Base-by-base conservation (phyloP, 2,888 invertebrate genomes). In the Halocaridina rubra region DNA sequence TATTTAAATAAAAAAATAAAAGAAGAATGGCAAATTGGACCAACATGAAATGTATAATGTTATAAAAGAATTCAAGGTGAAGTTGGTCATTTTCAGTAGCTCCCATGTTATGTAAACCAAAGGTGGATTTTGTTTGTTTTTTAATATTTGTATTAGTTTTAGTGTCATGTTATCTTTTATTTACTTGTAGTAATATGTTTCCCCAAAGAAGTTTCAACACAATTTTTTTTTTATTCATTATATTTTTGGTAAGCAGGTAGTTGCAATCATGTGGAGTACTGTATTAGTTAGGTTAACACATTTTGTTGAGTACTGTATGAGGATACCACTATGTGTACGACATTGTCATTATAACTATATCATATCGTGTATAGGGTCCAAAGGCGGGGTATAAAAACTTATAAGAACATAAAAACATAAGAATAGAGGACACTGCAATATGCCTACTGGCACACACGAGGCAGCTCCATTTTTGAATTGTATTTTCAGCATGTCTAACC, bases 291-390 rank as follows among this genome's bases (percentile, higher is more conserved):
- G 76, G 76, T 59, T 77, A 77, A 57, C 76, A 77, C 76, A 77
- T 77, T 77, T 77, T 77, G 76, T 77, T 77, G 61, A 77, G 76
- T 72, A 59, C 57, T 72, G 71, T 69, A 71, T 80, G 80, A 80
- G 80, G 80, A 80, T 72, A 72, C 80, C 72, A 72, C 80, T 80
- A 59, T 57, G 71, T 80, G 80, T 80, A 72, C 72, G 72, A 71
- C 80, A 80, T 80, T 80, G 80, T 80, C 80, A 80, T 80, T 80
- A 59, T 77, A 57, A 80, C 72, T 72, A 80, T 80, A 80, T 80
- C 80, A 80, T 80, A 72, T 72, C 72, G 72, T 80, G 80, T 80
- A 80, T 80, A 80, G 80, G 80, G 80, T 80, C 80, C 80, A 80
- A 80, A 72, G 80, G 72, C 53, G 80, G 80, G 80, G 72, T 59